These are phyloP conservation scores for Sialia sialis DNA, from an alignment of 2,113 vertebrate species.

Conservation along the genomic window DNA sequence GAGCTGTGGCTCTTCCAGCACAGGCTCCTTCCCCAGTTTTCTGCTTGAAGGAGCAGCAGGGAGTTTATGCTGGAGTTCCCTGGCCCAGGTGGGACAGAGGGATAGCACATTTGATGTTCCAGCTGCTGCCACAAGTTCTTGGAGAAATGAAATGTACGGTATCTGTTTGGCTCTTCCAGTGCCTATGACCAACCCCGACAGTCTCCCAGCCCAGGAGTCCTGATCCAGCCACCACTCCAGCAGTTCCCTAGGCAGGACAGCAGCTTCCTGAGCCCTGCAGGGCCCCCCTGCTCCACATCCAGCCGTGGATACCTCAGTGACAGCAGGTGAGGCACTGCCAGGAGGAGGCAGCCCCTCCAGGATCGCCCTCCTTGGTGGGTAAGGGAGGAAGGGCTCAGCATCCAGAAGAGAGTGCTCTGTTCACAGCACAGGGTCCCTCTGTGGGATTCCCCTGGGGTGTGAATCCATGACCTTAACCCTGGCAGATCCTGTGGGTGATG, in stretches of 20 bases:
- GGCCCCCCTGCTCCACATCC: slow-evolving; percentile 73
- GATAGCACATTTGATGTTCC: background rate
- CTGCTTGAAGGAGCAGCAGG: background rate
- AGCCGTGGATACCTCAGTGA: slow-evolving; percentile 82
- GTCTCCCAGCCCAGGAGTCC: slow-evolving; percentile 76
- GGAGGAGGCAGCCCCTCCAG: background rate
- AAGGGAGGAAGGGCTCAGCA: background rate
- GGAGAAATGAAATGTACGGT: background rate
- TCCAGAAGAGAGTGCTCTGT: background rate
- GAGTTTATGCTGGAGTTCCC: background rate
- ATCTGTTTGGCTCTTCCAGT: slow-evolving; percentile 66
- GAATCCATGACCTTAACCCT: no score
- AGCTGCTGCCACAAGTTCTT: background rate
- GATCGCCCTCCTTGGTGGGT: background rate
- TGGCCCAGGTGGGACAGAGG: background rate
- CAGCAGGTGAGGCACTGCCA: slow-evolving; percentile 66
- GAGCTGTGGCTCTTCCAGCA: background rate
- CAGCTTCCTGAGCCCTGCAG: slow-evolving; percentile 81
- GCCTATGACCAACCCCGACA: slow-evolving; percentile 89
- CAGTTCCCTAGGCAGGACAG: slow-evolving; percentile 83
- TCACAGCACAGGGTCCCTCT: background rate
- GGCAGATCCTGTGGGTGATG: background rate
- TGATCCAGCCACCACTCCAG: slow-evolving; percentile 81
- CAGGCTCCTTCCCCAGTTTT: background rate
- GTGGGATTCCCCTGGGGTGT: background rate